Evolutionary conservation across 2,888 invertebrate genomes (phyloP).

Genomic region (Adelphocoris suturalis): DNA sequence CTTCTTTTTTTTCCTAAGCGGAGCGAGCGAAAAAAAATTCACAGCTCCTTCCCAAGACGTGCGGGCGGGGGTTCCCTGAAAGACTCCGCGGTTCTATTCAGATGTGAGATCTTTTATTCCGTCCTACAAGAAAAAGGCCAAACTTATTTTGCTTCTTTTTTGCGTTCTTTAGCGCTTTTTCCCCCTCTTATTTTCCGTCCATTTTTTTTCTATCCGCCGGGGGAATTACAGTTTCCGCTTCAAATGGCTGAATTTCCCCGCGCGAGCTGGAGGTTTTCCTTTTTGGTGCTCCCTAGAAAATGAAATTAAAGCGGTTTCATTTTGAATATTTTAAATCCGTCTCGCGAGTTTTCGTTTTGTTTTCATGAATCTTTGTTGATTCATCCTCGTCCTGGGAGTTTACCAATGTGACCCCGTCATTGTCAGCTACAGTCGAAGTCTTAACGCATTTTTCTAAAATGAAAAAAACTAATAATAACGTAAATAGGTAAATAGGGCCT

Average conservation of each 20-base stretch:
- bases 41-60: neutral
- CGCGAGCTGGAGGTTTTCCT: too few species aligned
- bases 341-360: conserved; percentile 9
- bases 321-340: conserved; percentile 5
- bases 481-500: too few species aligned
- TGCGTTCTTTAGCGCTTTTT: conserved; percentile 21
- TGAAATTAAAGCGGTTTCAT: conserved; percentile 10
- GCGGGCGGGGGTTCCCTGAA: too few species aligned
- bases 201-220: neutral
- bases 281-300: neutral
- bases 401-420: too few species aligned
- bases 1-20: neutral
- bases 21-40: conserved; percentile 6
- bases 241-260: neutral
- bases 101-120: conserved; percentile 28
- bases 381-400: too few species aligned
- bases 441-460: too few species aligned
- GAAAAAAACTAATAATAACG: too few species aligned
- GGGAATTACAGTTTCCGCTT: conserved; percentile 33
- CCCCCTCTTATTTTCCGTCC: neutral
- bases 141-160: neutral
- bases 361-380: neutral
- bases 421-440: too few species aligned
- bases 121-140: conserved; percentile 14
- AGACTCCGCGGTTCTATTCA: conserved; percentile 17